Evolutionary conservation across 2,797 vertebrate genomes (phyloP).

Genomic region (Buphagus erythrorhynchus): DNA sequence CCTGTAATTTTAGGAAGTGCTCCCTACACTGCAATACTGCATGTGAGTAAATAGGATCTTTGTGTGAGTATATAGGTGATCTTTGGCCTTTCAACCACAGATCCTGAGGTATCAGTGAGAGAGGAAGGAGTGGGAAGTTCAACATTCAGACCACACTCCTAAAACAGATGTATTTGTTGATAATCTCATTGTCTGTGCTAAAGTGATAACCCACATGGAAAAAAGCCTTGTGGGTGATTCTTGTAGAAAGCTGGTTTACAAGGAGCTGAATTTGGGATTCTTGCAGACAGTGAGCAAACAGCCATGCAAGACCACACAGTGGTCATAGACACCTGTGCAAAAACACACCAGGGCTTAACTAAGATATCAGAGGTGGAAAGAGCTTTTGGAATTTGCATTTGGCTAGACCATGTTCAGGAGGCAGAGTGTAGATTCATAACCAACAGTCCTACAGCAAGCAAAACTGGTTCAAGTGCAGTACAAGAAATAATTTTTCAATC

Average conservation of each 20-base stretch:
- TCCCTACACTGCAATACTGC: background rate
- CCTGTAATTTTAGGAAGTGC: background rate
- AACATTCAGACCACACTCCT: background rate
- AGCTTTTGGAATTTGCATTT: background rate
- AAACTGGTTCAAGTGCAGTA: background rate
- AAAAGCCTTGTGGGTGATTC: background rate
- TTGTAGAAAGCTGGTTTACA: background rate
- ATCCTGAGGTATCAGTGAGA: background rate
- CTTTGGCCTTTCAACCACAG: background rate
- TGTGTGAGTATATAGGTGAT: background rate
- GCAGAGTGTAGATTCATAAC: background rate
- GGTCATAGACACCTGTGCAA: background rate
- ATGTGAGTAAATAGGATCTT: background rate
- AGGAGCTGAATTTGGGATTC: background rate
- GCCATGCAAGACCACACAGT: fast-evolving
- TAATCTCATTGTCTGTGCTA: background rate
- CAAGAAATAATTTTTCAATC: background rate
- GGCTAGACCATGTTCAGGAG: background rate
- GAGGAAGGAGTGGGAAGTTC: background rate
- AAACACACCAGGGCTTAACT: background rate
- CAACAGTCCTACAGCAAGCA: background rate
- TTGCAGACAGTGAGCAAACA: background rate
- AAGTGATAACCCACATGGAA: background rate
- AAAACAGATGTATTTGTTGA: background rate
- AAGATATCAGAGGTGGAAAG: background rate